Base-by-base conservation (phyloP, 1,140 invertebrate genomes). In the Orussus abietinus region DNA sequence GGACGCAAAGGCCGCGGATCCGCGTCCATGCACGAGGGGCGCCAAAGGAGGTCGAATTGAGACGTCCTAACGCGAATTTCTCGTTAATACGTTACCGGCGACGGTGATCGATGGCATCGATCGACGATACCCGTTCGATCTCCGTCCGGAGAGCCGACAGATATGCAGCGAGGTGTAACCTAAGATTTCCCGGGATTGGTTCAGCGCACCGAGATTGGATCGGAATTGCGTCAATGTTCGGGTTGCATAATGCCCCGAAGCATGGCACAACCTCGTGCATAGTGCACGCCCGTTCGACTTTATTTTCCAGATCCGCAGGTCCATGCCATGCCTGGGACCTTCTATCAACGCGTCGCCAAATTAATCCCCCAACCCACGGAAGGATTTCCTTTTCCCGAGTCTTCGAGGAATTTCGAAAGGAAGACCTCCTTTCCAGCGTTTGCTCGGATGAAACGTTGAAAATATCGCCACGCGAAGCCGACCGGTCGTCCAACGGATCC, bases 191-290 rank as follows among this genome's bases (percentile, higher is more conserved):
- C 57, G 57, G 47, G 54, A 50, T 57, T 47, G 51, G 42, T 26
- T 38, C 46, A 32, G 28, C 40, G 33, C 25, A 19, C 26, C 39
- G 38, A 29, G 54, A 59, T 59, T 43, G 14, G 45, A 51, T 53
- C 50, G 39, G 50, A 55, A 51, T 59, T 59, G 57, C 57, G 48
- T 59, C 52, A 59, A 49, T 49, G 33, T 41, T 50, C 42, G 45
- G 34, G 9, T 58, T 58, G 57, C 57, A 56, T 59, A 58, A 58
- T 47, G 21, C 41, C 33, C 14, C 21, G 22, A 6, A 25, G n/a
- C n/a, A n/a, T 25, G 22, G 22, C 22, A 25, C n/a, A n/a, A 25
- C 22, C 6, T 25, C n/a, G 22, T 25, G 6, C 22, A 25, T 25
- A 25, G n/a, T 25, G 22, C 22, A 40, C 18, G 21, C 30, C 31